phyloP scores from a whole-genome alignment of 23 tunicate species.

The Ascidia mentula region DNA sequence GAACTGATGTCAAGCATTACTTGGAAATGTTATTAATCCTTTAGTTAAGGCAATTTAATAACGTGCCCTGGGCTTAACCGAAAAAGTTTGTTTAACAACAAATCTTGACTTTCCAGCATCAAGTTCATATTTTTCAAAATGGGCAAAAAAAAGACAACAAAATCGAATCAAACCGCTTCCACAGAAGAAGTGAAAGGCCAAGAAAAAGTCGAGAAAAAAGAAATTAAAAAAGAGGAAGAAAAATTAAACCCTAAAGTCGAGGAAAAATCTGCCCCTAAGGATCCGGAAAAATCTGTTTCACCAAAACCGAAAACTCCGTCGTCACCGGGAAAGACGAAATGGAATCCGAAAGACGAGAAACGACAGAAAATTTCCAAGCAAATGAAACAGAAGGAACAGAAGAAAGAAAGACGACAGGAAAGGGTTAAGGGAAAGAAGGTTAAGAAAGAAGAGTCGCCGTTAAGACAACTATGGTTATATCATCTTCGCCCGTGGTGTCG shows the following conservation, averaged over 20 bases:
- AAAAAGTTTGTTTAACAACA: too few relatives aligned
- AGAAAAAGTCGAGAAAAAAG: background rate
- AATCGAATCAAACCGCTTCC: background rate
- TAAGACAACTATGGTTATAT: background rate
- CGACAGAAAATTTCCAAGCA: background rate
- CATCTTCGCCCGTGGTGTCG: slow-evolving; percentile 15
- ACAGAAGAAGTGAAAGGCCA: background rate
- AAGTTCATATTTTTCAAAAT: background rate
- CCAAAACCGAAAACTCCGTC: too few relatives aligned
- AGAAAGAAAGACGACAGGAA: slow-evolving; percentile 19
- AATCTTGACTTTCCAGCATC: too few relatives aligned
- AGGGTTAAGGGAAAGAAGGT: slow-evolving; percentile 19
- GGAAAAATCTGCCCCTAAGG: background rate
- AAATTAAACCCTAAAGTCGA: too few relatives aligned
- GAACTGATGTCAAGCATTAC: too few relatives aligned
- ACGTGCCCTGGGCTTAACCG: background rate
- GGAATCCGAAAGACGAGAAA: background rate
- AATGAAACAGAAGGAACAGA: slow-evolving; percentile 20
- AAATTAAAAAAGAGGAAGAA: too few relatives aligned
- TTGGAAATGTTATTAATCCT: background rate
- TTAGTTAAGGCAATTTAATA: background rate
- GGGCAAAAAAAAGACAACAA: background rate
- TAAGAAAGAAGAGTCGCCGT: background rate
- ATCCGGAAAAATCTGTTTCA: background rate
- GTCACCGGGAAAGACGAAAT: background rate